Evolutionary conservation across 2,888 invertebrate species (phyloP).

Genomic region (Rosalia funebris): DNA sequence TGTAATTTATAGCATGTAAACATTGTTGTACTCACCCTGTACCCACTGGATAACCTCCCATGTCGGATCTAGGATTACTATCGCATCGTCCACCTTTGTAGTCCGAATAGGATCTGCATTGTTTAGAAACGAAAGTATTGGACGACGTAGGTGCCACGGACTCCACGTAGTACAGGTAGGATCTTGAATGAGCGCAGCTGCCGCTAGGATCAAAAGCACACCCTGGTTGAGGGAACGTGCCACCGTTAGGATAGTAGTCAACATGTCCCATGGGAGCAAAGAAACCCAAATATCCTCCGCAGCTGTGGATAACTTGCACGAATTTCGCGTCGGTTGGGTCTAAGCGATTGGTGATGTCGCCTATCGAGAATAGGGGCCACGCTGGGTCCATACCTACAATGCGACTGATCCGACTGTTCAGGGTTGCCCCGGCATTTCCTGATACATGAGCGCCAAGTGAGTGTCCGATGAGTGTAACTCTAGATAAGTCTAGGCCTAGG

Average conservation of each 20-base stretch:
- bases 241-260: conserved; percentile 60
- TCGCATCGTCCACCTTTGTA: background rate
- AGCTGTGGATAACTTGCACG: too few species aligned
- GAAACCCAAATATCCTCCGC: conserved; percentile 31
- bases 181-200: background rate
- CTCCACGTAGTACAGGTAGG: background rate
- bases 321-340: conserved; percentile 53
- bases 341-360: conserved; percentile 45
- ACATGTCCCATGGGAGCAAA: conserved; percentile 51
- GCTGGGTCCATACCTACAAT: conserved; percentile 52
- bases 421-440: conserved; percentile 46
- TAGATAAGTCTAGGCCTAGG: conserved; percentile 22
- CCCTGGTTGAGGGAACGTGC: conserved; percentile 57
- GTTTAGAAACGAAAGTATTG: background rate
- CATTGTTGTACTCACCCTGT: background rate
- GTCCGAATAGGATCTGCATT: background rate
- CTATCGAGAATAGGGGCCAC: conserved; percentile 1
- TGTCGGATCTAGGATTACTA: background rate
- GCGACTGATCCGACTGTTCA: conserved; percentile 15
- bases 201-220: conserved; percentile 28
- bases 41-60: background rate
- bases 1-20: too few species aligned
- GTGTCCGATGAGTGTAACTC: conserved; percentile 38
- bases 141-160: background rate
- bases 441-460: conserved; percentile 56